Evolutionary conservation across 2,888 invertebrate species (phyloP), one percentile per base, ranked within the genome.

Genomic region (Nemotelus pantherinus): DNA sequence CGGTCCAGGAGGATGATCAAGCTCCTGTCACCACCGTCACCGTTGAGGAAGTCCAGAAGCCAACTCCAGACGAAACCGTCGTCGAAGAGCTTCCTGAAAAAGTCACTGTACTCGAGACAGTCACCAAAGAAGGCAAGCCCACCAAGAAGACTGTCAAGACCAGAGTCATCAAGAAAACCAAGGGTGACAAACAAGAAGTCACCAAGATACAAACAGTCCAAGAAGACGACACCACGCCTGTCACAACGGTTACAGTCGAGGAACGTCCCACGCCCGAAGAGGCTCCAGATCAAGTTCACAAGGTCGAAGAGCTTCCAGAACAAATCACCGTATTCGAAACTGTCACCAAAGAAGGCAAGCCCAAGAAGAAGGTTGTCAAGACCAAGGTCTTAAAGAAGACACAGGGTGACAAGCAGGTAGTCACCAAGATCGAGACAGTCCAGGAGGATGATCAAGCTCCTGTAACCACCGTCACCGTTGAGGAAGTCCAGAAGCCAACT

Each of bases 1-100:
- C 83, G 77, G 80, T 88, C 78, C 82, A 88, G 81, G 87, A 88
- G 82, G 88, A 87, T 81, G 88, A 86, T 63, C 86, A 87, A 77
- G 48, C 80, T 68, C 89, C 89, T 0, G 82, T 86, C 75, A 88
- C 86, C 1, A 87, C 85, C 2, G 82, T 85, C 2, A 82, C 83
- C 5, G 83, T 85, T 0, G 82, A 84, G 60, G 83, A 85, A 77
- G 84, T 83, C 50, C 79, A 80, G 4, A 81, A 83, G 41, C 85
- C 85, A 9, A 85, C 25, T 10, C 57, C 55, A 25, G 76, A 76
- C 41, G 76, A 76, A 57, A 47, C 68, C 53, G 82, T 83, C 55
- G 80, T 81, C 55, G 81, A 80, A 74, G 86, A 86, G 68, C 71
- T 78, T 77, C 80, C 79, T 65, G 84, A 80, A 60, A 70, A 80